phyloP scores from a whole-genome alignment of 2,797 vertebrate genomes.

The Melanotaenia maccullochi region DNA sequence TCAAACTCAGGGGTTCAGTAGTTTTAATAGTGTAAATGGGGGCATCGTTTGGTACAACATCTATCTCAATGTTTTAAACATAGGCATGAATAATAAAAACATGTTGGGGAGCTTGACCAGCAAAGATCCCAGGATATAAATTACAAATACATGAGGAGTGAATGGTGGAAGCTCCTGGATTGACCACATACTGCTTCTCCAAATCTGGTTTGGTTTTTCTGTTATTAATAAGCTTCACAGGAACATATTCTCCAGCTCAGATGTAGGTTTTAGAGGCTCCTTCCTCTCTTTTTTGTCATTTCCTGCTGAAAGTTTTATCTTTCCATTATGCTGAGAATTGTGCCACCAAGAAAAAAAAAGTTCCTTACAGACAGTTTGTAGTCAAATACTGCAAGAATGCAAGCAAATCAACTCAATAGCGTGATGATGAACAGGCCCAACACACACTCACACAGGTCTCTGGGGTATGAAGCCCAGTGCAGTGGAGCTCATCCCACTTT shows the following conservation, averaged over 20 bases:
- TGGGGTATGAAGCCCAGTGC: constrained; percentile 27
- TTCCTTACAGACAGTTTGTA: constrained; percentile 1
- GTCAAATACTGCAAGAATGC: neutral
- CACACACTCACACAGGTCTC: constrained; percentile 19
- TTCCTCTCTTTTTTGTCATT: constrained; percentile 37
- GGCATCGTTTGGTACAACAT: constrained; percentile 5
- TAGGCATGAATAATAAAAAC: constrained; percentile 46
- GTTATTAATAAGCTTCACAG: constrained; percentile 57
- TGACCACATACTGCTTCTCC: neutral
- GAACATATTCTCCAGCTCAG: constrained; percentile 24
- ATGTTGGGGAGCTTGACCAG: constrained; percentile 14
- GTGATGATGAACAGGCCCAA: constrained; percentile 1
- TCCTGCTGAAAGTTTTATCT: constrained; percentile 53
- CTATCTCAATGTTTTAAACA: constrained; percentile 36
- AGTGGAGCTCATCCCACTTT: constrained; percentile 56
- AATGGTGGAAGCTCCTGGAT: constrained; percentile 15
- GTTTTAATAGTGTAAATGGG: neutral
- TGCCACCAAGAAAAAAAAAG: neutral
- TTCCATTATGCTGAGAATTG: constrained; percentile 25
- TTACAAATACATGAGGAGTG: constrained; percentile 9
- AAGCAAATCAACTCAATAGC: constrained; percentile 7
- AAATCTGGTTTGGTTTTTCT: constrained; percentile 15
- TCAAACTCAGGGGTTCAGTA: neutral
- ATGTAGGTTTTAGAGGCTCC: constrained; percentile 31
- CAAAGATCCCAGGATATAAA: constrained; percentile 26